Percentiles rank a stretch among this genome's conserved stretches.
Conservation (phyloP, 2,113 vertebrate genomes). For the Phaetusa simplex region DNA sequence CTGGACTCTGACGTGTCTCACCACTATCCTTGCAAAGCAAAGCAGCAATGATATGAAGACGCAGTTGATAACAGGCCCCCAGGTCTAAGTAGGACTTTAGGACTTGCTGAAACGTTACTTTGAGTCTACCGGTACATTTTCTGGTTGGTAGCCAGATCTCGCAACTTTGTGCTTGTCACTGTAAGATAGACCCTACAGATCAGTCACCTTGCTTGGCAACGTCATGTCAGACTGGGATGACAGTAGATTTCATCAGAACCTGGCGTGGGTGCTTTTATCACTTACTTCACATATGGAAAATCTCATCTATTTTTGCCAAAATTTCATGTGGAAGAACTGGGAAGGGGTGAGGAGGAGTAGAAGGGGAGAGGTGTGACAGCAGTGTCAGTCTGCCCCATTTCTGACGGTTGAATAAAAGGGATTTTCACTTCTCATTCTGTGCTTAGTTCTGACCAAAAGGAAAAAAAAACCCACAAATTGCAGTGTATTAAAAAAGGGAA, state of each 20-base stretch:
- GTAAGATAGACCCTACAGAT: conserved; percentile 50
- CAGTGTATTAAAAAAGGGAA: background rate
- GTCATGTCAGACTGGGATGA: conserved; percentile 27
- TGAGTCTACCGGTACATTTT: conserved; percentile 1
- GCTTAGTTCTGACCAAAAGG: background rate
- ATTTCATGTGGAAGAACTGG: conserved; percentile 29
- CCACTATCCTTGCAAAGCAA: background rate
- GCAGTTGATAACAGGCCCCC: background rate
- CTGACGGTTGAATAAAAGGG: background rate
- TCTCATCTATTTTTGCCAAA: conserved; percentile 56
- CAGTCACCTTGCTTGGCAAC: conserved; percentile 41
- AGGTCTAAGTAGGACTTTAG: background rate
- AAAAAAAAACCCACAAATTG: background rate
- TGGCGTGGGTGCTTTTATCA: conserved; percentile 35
- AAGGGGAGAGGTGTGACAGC: conserved; percentile 48
- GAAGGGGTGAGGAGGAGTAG: conserved; percentile 40
- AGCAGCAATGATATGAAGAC: background rate
- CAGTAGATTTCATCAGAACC: conserved; percentile 41
- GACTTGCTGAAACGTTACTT: conserved; percentile 3
- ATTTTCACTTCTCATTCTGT: background rate
- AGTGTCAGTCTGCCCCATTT: conserved; percentile 41
- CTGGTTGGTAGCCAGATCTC: conserved; percentile 26
- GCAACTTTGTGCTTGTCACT: conserved; percentile 5
- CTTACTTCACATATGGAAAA: conserved; percentile 48
- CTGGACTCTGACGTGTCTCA: background rate